phyloP scores from a whole-genome alignment of 2,797 vertebrate genomes.

The Brachyalestes nurse region DNA sequence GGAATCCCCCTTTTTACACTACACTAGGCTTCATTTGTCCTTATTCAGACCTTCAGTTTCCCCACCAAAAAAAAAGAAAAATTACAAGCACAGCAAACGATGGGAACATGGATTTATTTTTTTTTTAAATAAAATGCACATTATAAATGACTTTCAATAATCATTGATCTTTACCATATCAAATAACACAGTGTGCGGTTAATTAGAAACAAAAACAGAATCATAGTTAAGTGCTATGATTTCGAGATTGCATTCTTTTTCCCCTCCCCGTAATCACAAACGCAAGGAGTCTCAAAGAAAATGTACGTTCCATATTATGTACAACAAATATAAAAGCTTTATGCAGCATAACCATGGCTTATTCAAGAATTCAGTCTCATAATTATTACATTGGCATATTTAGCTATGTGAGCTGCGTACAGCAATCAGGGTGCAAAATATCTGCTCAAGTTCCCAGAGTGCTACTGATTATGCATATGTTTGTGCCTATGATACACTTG shows the following conservation, averaged over 20 bases:
- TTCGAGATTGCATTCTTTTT: constrained; percentile 65
- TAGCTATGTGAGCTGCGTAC: constrained; percentile 43
- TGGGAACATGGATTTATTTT: constrained; percentile 69
- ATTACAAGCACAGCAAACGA: not conserved
- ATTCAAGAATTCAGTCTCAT: constrained; percentile 26
- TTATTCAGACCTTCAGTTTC: no score
- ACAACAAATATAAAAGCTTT: constrained; percentile 53
- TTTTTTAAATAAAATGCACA: constrained; percentile 72
- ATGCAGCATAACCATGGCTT: constrained; percentile 47
- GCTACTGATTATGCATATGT: constrained; percentile 40
- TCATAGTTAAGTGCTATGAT: constrained; percentile 70
- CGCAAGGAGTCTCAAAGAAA: constrained; percentile 65
- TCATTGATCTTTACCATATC: constrained; percentile 29
- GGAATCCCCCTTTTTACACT: no score
- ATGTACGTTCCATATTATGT: constrained; percentile 62
- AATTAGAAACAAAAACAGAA: constrained; percentile 29
- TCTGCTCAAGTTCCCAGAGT: constrained; percentile 49
- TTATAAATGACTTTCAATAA: constrained; percentile 52
- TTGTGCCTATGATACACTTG: constrained; percentile 35
- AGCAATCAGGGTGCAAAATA: constrained; percentile 40
- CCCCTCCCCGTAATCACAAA: constrained; percentile 59
- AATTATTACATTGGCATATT: constrained; percentile 46
- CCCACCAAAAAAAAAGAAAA: no score
- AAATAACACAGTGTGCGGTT: constrained; percentile 58
- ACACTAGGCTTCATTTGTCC: no score